Percentiles rank a stretch among this genome's conserved stretches.
Conservation (phyloP, 2,797 vertebrate genomes). For the Premnoplex brunnescens region DNA sequence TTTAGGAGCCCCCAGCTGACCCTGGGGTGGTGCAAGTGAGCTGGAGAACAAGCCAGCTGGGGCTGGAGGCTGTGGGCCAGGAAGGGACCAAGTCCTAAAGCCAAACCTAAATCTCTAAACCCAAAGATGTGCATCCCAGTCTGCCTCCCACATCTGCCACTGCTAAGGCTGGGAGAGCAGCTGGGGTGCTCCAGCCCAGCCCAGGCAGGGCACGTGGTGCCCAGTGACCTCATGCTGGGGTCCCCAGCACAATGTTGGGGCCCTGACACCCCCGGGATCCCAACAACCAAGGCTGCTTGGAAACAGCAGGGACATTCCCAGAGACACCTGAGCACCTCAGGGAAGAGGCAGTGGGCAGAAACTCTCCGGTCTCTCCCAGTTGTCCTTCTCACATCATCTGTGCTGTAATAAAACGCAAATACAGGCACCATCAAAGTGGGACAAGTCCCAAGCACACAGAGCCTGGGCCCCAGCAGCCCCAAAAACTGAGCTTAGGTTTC, state of each 20-base stretch:
- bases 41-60: not conserved
- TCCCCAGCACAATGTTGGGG: not conserved
- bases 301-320: accelerated
- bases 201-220: not conserved
- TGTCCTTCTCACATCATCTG: not conserved
- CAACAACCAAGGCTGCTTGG: not conserved
- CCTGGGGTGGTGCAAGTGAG: not conserved
- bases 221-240: not conserved
- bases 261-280: accelerated
- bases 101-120: not conserved
- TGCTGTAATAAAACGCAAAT: not conserved
- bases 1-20: not conserved
- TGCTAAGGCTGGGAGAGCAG: not conserved
- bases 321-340: accelerated
- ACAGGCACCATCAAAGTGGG: not conserved
- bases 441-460: not conserved
- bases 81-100: not conserved
- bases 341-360: not conserved
- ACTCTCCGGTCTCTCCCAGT: not conserved
- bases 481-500: not conserved
- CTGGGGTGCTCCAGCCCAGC: not conserved
- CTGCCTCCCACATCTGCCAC: not conserved
- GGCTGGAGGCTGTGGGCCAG: not conserved
- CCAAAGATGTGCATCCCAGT: not conserved
- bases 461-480: not conserved